phyloP scores from a whole-genome alignment of 2,888 invertebrate species.

The Caenorhabditis auriculariae region DNA sequence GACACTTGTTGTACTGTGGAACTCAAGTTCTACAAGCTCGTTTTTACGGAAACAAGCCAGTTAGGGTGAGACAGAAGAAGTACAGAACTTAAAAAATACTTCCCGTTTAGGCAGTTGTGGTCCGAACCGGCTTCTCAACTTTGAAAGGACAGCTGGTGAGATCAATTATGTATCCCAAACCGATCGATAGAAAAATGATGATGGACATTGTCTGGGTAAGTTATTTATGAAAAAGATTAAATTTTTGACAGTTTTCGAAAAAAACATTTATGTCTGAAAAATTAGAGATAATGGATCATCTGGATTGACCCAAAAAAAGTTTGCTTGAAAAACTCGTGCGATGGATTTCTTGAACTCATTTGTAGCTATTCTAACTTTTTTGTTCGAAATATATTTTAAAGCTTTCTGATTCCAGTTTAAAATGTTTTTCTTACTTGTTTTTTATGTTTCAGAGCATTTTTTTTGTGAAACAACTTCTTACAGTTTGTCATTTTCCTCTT shows the following conservation, averaged over 20 bases:
- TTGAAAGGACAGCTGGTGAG: conserved; percentile 73
- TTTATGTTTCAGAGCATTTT: no score
- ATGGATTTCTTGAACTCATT: no score
- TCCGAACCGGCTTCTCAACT: conserved; percentile 72
- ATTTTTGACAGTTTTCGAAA: neutral
- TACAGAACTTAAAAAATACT: neutral
- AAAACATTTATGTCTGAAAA: neutral
- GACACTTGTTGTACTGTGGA: conserved; percentile 86
- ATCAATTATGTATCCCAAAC: conserved; percentile 70
- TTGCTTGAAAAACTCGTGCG: no score
- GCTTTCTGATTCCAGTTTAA: no score
- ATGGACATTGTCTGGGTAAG: conserved; percentile 67
- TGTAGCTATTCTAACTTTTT: no score
- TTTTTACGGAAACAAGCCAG: conserved; percentile 64
- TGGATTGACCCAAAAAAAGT: neutral
- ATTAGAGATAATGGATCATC: neutral
- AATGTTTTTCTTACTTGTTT: neutral
- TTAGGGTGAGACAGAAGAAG: conserved; percentile 30
- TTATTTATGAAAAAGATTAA: neutral
- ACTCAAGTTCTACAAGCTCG: conserved; percentile 86
- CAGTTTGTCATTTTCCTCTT: conserved; percentile 34
- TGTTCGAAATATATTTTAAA: no score
- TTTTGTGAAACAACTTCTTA: conserved; percentile 1
- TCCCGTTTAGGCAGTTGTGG: conserved; percentile 73
- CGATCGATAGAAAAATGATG: conserved; percentile 70